phyloP scores from a whole-genome alignment of 1,140 invertebrate genomes.

The Hestina assimilis region DNA sequence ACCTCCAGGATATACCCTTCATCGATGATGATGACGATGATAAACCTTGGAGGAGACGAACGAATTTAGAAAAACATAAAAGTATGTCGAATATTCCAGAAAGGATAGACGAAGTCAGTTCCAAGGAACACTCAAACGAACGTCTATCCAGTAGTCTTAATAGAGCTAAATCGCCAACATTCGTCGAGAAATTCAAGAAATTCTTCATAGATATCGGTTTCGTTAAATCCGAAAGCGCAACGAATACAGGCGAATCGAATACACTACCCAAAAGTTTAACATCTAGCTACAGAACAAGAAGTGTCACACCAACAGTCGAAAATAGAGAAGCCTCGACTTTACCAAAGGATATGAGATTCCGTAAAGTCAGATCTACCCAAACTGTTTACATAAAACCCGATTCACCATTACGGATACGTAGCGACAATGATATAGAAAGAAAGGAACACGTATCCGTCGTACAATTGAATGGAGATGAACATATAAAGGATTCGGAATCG shows the following conservation, averaged over 20 bases:
- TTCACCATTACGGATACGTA: conserved; percentile 42
- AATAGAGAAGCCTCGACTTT: conserved; percentile 56
- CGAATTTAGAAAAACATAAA: conserved; percentile 60
- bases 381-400: conserved; percentile 65
- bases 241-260: conserved; percentile 29
- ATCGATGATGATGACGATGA: conserved; percentile 70
- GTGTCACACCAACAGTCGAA: conserved; percentile 50
- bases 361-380: conserved; percentile 64
- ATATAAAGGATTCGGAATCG: conserved; percentile 47
- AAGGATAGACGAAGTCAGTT: conserved; percentile 57
- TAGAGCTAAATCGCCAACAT: conserved; percentile 65
- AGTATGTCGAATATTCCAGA: conserved; percentile 70
- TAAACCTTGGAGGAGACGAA: conserved; percentile 39
- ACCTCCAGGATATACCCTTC: conserved; percentile 69
- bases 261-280: conserved; percentile 60
- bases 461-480: conserved; percentile 60
- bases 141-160: conserved; percentile 60
- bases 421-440: conserved; percentile 33
- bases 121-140: conserved; percentile 54
- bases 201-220: conserved; percentile 69
- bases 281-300: conserved; percentile 56
- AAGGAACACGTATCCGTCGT: conserved; percentile 65
- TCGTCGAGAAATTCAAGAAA: conserved; percentile 70
- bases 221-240: conserved; percentile 47
- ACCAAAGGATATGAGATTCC: conserved; percentile 70